These are phyloP conservation scores for Agonum fuliginosum DNA, from an alignment of 2,888 invertebrate species.

Conservation along the genomic window DNA sequence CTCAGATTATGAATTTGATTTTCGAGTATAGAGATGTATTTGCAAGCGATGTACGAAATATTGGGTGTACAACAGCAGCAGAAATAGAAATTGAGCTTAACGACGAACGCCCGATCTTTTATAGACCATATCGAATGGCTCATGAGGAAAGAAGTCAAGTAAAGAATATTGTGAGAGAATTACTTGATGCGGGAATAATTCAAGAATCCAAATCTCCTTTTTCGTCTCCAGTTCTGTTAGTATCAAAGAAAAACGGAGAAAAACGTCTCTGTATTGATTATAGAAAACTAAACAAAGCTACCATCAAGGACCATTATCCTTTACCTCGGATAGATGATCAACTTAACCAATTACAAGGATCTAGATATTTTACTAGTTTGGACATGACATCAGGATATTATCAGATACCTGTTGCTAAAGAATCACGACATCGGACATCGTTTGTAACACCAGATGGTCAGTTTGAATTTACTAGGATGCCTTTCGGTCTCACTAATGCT, in stretches of 20 bases:
- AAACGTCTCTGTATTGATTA: constrained; percentile 65
- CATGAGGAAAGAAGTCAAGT: constrained; percentile 61
- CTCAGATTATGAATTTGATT: neutral
- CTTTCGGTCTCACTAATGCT: constrained; percentile 64
- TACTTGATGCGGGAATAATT: constrained; percentile 61
- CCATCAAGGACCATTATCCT: constrained; percentile 66
- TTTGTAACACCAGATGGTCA: no score
- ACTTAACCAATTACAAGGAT: constrained; percentile 63
- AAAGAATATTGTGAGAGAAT: constrained; percentile 62
- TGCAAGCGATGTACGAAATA: constrained; percentile 33
- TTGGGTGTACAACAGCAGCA: constrained; percentile 51
- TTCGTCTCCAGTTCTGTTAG: constrained; percentile 61
- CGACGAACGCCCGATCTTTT: constrained; percentile 58
- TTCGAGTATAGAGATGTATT: constrained; percentile 1
- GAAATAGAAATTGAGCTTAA: constrained; percentile 61
- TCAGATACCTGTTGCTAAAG: no score
- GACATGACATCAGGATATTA: no score
- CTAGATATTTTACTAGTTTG: constrained; percentile 64
- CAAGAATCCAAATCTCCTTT: constrained; percentile 64
- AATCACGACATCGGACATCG: no score
- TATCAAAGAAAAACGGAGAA: constrained; percentile 64
- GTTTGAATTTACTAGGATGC: constrained; percentile 64
- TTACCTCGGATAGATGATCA: constrained; percentile 66
- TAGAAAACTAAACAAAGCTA: constrained; percentile 65
- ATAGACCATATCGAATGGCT: constrained; percentile 64